Percentiles rank a stretch among this genome's conserved stretches.
Evolutionary conservation across 1,140 invertebrate genomes (phyloP).

Genomic region (Panulirus ornatus): DNA sequence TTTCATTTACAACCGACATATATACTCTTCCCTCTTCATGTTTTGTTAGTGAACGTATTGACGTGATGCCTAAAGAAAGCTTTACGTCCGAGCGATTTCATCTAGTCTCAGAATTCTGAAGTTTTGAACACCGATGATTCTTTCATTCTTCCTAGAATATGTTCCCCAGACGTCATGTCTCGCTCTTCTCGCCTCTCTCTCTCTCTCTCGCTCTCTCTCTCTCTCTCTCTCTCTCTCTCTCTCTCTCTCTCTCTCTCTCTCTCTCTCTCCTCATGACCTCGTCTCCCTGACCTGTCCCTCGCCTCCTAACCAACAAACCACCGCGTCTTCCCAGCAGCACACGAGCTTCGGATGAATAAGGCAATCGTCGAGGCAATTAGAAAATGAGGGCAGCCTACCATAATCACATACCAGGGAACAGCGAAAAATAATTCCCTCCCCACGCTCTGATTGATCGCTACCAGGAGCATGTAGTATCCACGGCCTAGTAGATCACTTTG

Average conservation of each 20-base stretch:
- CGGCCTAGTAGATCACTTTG: too few relatives aligned
- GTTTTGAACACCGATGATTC: too few relatives aligned
- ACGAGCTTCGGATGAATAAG: neutral
- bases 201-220: slow-evolving; percentile 18
- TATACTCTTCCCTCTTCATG: too few relatives aligned
- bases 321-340: neutral
- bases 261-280: neutral
- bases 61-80: too few relatives aligned
- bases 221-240: slow-evolving; percentile 40
- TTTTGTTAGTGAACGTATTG: too few relatives aligned
- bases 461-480: too few relatives aligned
- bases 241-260: slow-evolving; percentile 31
- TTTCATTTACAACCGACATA: too few relatives aligned
- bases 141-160: too few relatives aligned
- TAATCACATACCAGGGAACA: neutral
- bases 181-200: neutral
- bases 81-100: too few relatives aligned
- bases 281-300: neutral
- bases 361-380: slow-evolving; percentile 13
- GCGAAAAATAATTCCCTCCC: neutral
- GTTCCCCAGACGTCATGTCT: too few relatives aligned
- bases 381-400: neutral
- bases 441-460: too few relatives aligned
- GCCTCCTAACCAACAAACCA: neutral
- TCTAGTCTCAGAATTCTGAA: too few relatives aligned